These are phyloP conservation scores for Diprion similis DNA, from an alignment of 1,140 invertebrate genomes.

Conservation along the genomic window DNA sequence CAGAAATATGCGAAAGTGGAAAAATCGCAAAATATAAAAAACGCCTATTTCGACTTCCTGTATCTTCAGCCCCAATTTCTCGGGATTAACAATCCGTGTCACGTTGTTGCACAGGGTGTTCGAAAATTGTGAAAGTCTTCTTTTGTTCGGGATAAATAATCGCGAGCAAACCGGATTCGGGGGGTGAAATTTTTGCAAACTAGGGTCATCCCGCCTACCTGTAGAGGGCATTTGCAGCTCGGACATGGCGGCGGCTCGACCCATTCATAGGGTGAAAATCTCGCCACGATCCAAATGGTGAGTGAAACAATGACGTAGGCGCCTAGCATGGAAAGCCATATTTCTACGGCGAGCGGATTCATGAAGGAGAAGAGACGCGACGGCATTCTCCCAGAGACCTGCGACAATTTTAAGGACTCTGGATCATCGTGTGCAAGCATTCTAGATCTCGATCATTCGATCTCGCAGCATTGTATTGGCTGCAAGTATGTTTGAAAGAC, in stretches of 20 bases:
- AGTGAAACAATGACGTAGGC: conserved; percentile 73
- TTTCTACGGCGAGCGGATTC: conserved; percentile 73
- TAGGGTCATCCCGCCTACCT: conserved; percentile 50
- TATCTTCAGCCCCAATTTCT: neutral
- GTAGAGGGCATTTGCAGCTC: conserved; percentile 56
- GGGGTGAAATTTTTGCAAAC: neutral
- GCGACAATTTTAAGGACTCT: conserved; percentile 47
- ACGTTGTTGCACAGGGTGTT: neutral
- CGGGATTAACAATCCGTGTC: too few species aligned
- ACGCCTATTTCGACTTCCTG: neutral
- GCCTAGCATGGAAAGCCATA: conserved; percentile 73
- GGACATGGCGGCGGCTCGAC: conserved; percentile 68
- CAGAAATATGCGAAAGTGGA: too few species aligned
- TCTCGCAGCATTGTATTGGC: neutral
- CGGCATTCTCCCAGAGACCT: conserved; percentile 67
- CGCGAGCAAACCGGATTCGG: neutral
- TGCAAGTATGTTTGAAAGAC: too few species aligned
- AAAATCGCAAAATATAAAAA: too few species aligned
- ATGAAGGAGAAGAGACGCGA: conserved; percentile 74
- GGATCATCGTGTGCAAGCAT: conserved; percentile 9
- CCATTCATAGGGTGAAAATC: conserved; percentile 76
- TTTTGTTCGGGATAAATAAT: too few species aligned
- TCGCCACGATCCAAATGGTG: conserved; percentile 76
- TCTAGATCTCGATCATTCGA: conserved; percentile 11
- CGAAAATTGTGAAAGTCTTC: neutral